These are phyloP conservation scores for Avahi laniger DNA, from an alignment of 2,797 vertebrate species.

Conservation along the genomic window DNA sequence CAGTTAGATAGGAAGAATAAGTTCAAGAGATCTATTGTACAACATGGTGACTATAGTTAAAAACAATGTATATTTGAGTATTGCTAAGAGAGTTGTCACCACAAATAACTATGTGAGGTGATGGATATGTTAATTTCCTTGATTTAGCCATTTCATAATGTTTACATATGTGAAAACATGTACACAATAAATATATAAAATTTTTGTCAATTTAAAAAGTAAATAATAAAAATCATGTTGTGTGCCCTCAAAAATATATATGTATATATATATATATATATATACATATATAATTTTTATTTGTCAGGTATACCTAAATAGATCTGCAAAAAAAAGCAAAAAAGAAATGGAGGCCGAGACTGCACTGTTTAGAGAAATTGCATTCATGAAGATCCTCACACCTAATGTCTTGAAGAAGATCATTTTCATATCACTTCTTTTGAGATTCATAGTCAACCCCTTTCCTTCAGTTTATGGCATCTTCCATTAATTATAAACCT, in stretches of 20 bases:
- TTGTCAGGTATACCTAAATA: not conserved
- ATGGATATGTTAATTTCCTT: not conserved
- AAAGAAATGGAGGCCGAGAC: not conserved
- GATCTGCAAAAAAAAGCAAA: not conserved
- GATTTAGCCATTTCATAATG: not conserved
- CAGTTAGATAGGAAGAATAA: not conserved
- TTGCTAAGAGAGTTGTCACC: not conserved
- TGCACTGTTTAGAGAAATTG: not conserved
- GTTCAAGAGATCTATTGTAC: not conserved
- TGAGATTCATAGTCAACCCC: not conserved
- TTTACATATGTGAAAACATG: not conserved
- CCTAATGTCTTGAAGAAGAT: not conserved
- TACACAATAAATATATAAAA: not conserved
- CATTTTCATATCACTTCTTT: not conserved
- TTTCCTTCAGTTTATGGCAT: constrained; percentile 14
- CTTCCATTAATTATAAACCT: not conserved
- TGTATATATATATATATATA: not conserved
- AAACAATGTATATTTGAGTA: not conserved
- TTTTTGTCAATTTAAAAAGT: not conserved
- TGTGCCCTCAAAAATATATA: too few species aligned
- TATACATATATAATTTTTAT: not conserved
- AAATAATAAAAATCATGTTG: not conserved
- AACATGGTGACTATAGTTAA: not conserved
- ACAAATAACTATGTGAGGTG: not conserved
- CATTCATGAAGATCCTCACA: not conserved